Conservation (phyloP, 2,888 invertebrate genomes). For the Eilema griseolum region DNA sequence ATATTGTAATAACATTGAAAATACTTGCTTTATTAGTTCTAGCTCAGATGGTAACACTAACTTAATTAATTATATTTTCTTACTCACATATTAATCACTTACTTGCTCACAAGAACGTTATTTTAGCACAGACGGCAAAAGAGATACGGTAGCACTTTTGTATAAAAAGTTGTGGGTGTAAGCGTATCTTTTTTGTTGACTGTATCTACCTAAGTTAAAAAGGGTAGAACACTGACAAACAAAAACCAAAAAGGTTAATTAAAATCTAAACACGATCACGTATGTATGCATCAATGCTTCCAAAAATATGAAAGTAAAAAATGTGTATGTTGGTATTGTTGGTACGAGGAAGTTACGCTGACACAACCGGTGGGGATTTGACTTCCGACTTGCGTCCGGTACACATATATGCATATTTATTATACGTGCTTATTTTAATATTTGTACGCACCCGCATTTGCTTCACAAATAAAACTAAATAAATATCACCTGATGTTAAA, state of each 20-base stretch:
- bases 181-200: too few relatives aligned
- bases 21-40: constrained; percentile 38
- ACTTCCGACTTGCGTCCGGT: constrained; percentile 54
- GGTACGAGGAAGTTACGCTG: constrained; percentile 50
- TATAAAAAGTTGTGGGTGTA: too few relatives aligned
- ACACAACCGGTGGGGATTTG: constrained; percentile 47
- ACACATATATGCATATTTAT: constrained; percentile 34
- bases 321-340: constrained; percentile 22
- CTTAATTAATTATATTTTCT: constrained; percentile 1
- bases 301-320: constrained; percentile 42
- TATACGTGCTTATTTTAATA: constrained; percentile 37
- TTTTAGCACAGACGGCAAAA: too few relatives aligned
- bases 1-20: constrained; percentile 33
- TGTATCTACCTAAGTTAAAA: background rate
- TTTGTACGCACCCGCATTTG: constrained; percentile 43
- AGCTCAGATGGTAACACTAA: constrained; percentile 6
- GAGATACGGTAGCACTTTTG: too few relatives aligned
- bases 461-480: constrained; percentile 50
- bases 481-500: constrained; percentile 28
- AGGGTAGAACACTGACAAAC: background rate
- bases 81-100: background rate
- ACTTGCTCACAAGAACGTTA: background rate
- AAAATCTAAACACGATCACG: constrained; percentile 23
- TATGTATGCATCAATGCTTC: constrained; percentile 25
- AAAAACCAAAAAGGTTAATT: background rate